phyloP scores from a whole-genome alignment of 2,113 vertebrate genomes.

The Trematomus loennbergii region DNA sequence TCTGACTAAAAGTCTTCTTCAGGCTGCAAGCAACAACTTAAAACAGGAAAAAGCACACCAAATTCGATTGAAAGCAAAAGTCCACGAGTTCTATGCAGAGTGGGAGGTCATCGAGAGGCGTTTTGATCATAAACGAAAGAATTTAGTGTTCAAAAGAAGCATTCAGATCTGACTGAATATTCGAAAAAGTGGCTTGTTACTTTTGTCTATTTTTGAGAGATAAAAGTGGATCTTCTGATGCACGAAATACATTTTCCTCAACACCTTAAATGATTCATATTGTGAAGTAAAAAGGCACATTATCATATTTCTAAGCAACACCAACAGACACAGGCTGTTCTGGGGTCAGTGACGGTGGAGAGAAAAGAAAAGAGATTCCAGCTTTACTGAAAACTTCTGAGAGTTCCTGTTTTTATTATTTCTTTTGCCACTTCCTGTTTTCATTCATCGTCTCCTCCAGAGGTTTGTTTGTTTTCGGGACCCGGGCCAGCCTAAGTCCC shows the following conservation, averaged over 20 bases:
- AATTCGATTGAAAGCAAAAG: not conserved
- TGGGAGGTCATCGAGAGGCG: not conserved
- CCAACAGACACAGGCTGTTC: not conserved
- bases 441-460: conserved; percentile 14
- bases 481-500: conserved; percentile 63
- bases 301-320: conserved; percentile 13
- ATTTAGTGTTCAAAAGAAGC: not conserved
- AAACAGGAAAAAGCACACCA: not conserved
- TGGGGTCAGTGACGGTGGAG: not conserved
- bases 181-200: not conserved
- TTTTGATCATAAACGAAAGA: not conserved
- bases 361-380: conserved; percentile 8
- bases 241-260: not conserved
- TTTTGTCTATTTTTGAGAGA: not conserved
- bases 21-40: not conserved
- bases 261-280: not conserved
- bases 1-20: not conserved
- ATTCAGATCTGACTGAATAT: not conserved
- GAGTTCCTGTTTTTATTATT: not conserved
- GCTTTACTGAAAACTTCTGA: conserved; percentile 3
- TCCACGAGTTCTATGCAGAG: not conserved
- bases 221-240: not conserved
- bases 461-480: conserved; percentile 41
- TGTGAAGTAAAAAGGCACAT: conserved; percentile 67
- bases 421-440: conserved; percentile 10